A percentile compares a stretch with the other conserved stretches of the same genome.
phyloP scores from a whole-genome alignment of 2,113 vertebrate species.

The Leucosticte australis region DNA sequence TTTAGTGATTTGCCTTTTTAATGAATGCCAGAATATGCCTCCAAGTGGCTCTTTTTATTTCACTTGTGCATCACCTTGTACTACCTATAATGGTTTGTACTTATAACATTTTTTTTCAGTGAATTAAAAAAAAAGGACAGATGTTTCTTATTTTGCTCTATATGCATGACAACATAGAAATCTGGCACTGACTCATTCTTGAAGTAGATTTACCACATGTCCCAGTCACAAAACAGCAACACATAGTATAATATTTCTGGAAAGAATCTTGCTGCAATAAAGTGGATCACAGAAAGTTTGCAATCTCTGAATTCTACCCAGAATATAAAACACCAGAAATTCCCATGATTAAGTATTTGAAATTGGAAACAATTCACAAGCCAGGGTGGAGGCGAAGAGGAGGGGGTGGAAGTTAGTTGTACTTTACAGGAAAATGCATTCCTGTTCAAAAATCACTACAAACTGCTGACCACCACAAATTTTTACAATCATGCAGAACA shows the following conservation, averaged over 20 bases:
- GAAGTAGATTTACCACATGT: slow-evolving; percentile 32
- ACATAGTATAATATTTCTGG: slow-evolving; percentile 28
- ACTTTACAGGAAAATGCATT: neutral
- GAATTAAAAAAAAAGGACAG: neutral
- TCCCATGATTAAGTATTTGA: neutral
- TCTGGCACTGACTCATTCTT: slow-evolving; percentile 35
- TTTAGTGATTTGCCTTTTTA: slow-evolving; percentile 20
- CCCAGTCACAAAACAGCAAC: slow-evolving; percentile 26
- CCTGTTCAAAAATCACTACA: neutral
- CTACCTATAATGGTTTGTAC: slow-evolving; percentile 1
- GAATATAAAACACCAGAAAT: neutral
- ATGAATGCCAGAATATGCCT: neutral
- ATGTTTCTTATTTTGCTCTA: slow-evolving; percentile 64
- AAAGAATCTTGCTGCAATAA: slow-evolving; percentile 20
- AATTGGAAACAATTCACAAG: neutral
- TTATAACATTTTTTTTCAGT: slow-evolving; percentile 44
- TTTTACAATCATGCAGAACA: neutral
- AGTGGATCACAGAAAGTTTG: slow-evolving; percentile 11
- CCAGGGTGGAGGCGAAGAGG: neutral
- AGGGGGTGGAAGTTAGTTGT: neutral
- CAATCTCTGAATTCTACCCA: neutral
- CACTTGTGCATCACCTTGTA: neutral
- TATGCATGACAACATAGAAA: slow-evolving; percentile 29
- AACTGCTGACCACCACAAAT: neutral
- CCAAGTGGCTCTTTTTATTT: neutral